These are phyloP conservation scores for Scortum barcoo DNA, from an alignment of 2,113 vertebrate genomes.

Conservation along the genomic window DNA sequence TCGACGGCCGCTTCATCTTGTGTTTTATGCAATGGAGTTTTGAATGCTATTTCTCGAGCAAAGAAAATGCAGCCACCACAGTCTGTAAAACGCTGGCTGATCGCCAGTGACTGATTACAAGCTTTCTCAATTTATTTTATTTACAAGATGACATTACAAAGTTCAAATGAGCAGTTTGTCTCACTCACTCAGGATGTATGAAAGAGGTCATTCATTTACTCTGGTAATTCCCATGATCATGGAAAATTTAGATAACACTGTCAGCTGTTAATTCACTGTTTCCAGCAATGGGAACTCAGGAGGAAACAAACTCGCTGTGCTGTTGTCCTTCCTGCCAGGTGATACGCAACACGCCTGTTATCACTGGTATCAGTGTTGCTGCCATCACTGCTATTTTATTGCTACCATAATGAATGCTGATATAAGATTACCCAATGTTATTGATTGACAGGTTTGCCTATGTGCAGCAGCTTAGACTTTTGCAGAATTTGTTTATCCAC, in stretches of 20 bases:
- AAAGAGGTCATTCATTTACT: conserved; percentile 31
- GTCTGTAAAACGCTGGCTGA: conserved; percentile 26
- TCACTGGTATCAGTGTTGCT: background rate
- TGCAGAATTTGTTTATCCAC: background rate
- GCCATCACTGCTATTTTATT: background rate
- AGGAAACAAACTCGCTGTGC: conserved; percentile 16
- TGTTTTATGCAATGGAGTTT: conserved; percentile 10
- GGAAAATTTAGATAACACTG: conserved; percentile 52
- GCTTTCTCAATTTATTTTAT: conserved; percentile 29
- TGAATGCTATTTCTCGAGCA: conserved; percentile 21
- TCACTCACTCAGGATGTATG: conserved; percentile 30
- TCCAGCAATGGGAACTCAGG: conserved; percentile 12
- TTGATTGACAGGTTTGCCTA: background rate
- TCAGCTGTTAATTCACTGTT: conserved; percentile 15
- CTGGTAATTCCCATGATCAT: background rate
- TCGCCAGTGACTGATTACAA: conserved; percentile 42
- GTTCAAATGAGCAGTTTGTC: conserved; percentile 46
- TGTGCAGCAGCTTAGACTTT: background rate
- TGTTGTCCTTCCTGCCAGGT: background rate
- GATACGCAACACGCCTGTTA: background rate
- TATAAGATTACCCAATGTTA: background rate
- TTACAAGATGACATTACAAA: conserved; percentile 43
- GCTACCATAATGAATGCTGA: background rate
- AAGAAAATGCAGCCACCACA: background rate
- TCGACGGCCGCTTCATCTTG: conserved; percentile 14